Evolutionary conservation across 2,888 invertebrate genomes (phyloP).

Genomic region (Archaeoteleia sp.): DNA sequence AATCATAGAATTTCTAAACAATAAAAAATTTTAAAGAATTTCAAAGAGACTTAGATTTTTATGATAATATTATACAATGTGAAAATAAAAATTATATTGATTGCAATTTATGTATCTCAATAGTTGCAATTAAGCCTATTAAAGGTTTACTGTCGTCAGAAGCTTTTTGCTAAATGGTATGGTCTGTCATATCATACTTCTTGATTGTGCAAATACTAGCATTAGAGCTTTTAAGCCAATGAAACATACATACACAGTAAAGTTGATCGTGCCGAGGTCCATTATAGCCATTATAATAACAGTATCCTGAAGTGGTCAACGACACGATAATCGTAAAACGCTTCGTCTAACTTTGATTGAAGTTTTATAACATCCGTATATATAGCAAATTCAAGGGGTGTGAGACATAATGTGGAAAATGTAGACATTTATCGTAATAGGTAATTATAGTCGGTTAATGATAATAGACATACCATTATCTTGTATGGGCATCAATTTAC

Average conservation of each 20-base stretch:
- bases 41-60: too few species aligned
- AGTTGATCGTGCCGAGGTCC: slow-evolving; percentile 32
- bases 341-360: slow-evolving; percentile 22
- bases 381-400: too few species aligned
- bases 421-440: too few species aligned
- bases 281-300: slow-evolving; percentile 34
- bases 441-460: too few species aligned
- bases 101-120: not conserved
- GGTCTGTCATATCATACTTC: slow-evolving; percentile 18
- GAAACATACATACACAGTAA: slow-evolving; percentile 36
- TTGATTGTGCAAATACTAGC: slow-evolving; percentile 35
- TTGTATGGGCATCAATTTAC: too few species aligned
- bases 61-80: too few species aligned
- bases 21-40: too few species aligned
- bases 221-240: slow-evolving; percentile 43
- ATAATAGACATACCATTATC: too few species aligned
- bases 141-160: not conserved
- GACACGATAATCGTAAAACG: slow-evolving; percentile 25
- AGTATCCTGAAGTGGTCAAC: slow-evolving; percentile 25
- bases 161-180: not conserved
- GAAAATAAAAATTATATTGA: too few species aligned
- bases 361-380: slow-evolving; percentile 26
- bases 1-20: too few species aligned
- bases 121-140: not conserved
- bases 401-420: too few species aligned